phyloP scores from a whole-genome alignment of 2,888 invertebrate genomes.

The Calliphora vomitoria region DNA sequence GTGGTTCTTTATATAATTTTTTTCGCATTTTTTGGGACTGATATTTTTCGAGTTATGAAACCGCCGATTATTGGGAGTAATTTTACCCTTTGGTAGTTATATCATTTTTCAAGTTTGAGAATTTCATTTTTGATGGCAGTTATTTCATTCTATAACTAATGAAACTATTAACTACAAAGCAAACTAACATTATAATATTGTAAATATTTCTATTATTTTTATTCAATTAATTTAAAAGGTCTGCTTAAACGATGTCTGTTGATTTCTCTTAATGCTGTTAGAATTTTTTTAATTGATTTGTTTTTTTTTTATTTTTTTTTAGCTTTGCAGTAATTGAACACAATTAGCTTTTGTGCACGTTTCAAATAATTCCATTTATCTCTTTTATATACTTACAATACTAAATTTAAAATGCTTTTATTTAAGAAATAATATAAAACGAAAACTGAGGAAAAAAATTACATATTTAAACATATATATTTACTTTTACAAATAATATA shows the following conservation, averaged over 20 bases:
- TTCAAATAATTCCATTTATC: constrained; percentile 8
- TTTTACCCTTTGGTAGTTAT: no score
- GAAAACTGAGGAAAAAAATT: not conserved
- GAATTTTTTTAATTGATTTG: not conserved
- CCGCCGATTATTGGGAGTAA: no score
- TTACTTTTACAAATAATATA: not conserved
- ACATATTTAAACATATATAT: not conserved
- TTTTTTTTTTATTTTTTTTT: not conserved
- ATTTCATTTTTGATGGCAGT: no score
- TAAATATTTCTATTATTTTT: not conserved
- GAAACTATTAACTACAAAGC: not conserved
- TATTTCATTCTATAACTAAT: no score
- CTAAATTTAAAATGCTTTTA: not conserved
- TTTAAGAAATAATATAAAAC: not conserved
- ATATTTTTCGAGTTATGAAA: no score
- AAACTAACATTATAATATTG: no score
- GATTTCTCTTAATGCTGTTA: not conserved
- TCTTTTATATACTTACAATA: not conserved
- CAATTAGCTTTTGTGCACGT: constrained; percentile 61
- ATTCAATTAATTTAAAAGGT: not conserved
- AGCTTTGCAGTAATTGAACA: constrained; percentile 27
- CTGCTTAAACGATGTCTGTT: not conserved
- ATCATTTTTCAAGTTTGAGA: no score
- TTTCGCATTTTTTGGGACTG: no score
- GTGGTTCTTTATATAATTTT: no score